Evolutionary conservation across 1,140 invertebrate species (phyloP).

Genomic region (Marisa cornuarietis): DNA sequence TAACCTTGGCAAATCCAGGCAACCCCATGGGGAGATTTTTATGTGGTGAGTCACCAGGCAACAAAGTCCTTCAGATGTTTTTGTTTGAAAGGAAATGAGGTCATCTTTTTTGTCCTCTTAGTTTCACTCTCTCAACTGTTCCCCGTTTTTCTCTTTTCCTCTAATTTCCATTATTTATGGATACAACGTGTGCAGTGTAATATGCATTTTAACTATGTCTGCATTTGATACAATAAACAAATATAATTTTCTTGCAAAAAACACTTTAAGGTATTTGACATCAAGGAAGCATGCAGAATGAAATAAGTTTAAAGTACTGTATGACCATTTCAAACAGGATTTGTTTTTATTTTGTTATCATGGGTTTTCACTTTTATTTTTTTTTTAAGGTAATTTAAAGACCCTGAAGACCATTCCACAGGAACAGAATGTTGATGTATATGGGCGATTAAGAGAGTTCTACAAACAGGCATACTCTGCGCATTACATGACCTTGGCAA

Average conservation of each 20-base stretch:
- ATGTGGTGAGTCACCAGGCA: slow-evolving; percentile 77
- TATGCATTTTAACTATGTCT: too few relatives aligned
- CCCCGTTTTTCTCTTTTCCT: not conserved
- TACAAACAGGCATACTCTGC: slow-evolving; percentile 54
- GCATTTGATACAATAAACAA: not conserved
- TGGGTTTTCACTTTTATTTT: not conserved
- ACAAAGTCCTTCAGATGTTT: too few relatives aligned
- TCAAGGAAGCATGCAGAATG: not conserved
- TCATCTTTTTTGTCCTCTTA: too few relatives aligned
- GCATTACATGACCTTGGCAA: slow-evolving; percentile 63
- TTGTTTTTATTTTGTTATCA: not conserved
- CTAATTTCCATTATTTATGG: not conserved
- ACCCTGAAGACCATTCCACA: slow-evolving; percentile 73
- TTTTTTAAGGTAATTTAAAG: slow-evolving; percentile 66
- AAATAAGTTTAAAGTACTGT: not conserved
- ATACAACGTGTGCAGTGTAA: too few relatives aligned
- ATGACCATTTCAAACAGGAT: not conserved
- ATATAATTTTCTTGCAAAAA: not conserved
- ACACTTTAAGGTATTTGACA: too few relatives aligned
- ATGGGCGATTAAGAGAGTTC: slow-evolving; percentile 49
- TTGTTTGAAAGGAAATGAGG: too few relatives aligned
- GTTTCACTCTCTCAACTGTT: not conserved
- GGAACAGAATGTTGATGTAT: slow-evolving; percentile 53
- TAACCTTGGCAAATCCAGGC: slow-evolving; percentile 72
- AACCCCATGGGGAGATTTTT: slow-evolving; percentile 83